These are phyloP conservation scores for Calidris pugnax DNA, from an alignment of 2,113 vertebrate species.

Conservation along the genomic window DNA sequence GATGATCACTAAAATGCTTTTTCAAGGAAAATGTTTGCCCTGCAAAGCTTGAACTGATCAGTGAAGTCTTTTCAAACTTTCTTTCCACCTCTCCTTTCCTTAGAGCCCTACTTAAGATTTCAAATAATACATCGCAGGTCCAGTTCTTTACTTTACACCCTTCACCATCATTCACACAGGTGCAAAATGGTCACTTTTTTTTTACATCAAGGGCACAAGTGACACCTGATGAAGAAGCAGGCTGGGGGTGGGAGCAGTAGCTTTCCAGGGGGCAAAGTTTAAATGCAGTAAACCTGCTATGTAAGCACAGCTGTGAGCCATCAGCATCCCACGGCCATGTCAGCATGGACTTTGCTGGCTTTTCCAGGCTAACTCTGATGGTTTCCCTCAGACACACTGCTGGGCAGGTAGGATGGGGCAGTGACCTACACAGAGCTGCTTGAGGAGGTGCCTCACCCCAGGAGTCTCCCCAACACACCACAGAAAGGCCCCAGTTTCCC, in stretches of 20 bases:
- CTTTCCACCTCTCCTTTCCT: not conserved
- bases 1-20: not conserved
- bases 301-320: not conserved
- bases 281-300: accelerated
- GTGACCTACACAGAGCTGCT: not conserved
- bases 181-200: not conserved
- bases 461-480: accelerated
- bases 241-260: not conserved
- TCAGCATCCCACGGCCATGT: accelerated
- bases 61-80: not conserved
- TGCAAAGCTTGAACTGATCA: not conserved
- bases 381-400: not conserved
- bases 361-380: not conserved
- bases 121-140: not conserved
- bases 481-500: not conserved
- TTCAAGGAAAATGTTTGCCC: not conserved
- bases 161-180: not conserved
- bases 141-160: not conserved
- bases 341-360: not conserved
- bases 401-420: not conserved
- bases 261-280: not conserved
- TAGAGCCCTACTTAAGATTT: not conserved
- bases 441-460: not conserved
- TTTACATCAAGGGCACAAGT: not conserved
- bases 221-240: not conserved